Base-by-base conservation (phyloP, 2,797 vertebrate genomes). In the Peromyscus attwateri region DNA sequence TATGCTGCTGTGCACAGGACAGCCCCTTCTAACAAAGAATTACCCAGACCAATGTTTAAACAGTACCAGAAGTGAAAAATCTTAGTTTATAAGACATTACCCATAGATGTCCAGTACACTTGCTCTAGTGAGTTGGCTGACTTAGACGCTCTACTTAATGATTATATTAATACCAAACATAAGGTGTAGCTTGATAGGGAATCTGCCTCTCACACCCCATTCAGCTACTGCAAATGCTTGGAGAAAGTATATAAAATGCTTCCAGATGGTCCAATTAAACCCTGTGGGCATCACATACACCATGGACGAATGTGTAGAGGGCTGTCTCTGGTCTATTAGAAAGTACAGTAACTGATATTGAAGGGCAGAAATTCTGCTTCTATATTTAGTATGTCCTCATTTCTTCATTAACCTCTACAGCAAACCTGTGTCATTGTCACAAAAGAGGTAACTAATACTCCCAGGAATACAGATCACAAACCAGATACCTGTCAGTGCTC, bases 381-480 rank as follows among this genome's bases (percentile, higher is more conserved):
- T 92, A 27, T 29, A 55, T 93, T 93, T 37, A 66, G 49, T 0
- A 60, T 49, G 87, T 82, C 89, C 40, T 88, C 27, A 71, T 91
- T 94, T 94, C 73, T 66, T 92, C 77, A 83, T 60, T 95, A 80
- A 75, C 17, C 40, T 83, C 16, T 40, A 83, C 7, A 83, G 25
- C 27, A 52, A 81, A n/a, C 19, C 29, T 80, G 34, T 92, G 16
- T 82, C 34, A 60, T 66, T 91, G 62, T 89, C 89, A 83, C 0
- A 76, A 73, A 91, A 77, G 60, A 81, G 34, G n/a, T 46, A 70
- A 93, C 40, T 62, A 64, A 76, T n/a, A 57, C 2, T 82, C 55
- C 10, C 49, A 34, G 49, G 19, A 57, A 21, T 60, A 14, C 6
- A 57, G 77, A 43, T 68, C 70, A 71, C 40, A 93, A 89, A 88